Conservation (phyloP, 2,113 vertebrate genomes). For the Rhea americana region DNA sequence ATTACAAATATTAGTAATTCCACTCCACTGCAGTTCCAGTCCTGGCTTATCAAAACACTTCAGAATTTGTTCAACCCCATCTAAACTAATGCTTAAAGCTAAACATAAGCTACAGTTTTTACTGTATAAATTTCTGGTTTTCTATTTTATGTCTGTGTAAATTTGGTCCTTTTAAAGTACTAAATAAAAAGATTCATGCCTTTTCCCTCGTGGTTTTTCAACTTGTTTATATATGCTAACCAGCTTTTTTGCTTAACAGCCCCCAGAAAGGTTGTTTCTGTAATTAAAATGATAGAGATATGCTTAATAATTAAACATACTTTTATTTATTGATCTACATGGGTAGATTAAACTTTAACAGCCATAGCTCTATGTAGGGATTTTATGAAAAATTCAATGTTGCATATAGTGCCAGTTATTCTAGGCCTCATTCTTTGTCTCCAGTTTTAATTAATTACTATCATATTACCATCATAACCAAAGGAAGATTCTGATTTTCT, state of each 20-base stretch:
- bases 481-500: background rate
- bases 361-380: background rate
- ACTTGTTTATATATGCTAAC: constrained; percentile 39
- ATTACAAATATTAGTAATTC: background rate
- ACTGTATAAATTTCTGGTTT: background rate
- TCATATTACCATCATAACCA: background rate
- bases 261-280: constrained; percentile 41
- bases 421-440: background rate
- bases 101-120: background rate
- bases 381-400: constrained; percentile 11
- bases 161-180: background rate
- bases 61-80: background rate
- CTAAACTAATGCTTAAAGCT: background rate
- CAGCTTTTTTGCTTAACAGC: constrained; percentile 15
- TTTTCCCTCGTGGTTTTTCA: background rate
- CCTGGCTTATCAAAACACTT: background rate
- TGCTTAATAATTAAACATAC: constrained; percentile 53
- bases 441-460: background rate
- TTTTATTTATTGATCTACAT: constrained; percentile 39
- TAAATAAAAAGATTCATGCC: background rate
- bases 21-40: background rate
- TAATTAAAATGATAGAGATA: constrained; percentile 36
- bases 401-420: background rate
- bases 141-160: background rate
- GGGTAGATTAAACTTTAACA: constrained; percentile 39